Evolutionary conservation across 2,797 vertebrate genomes (phyloP).

Genomic region (Stomatorhinus walkeri): DNA sequence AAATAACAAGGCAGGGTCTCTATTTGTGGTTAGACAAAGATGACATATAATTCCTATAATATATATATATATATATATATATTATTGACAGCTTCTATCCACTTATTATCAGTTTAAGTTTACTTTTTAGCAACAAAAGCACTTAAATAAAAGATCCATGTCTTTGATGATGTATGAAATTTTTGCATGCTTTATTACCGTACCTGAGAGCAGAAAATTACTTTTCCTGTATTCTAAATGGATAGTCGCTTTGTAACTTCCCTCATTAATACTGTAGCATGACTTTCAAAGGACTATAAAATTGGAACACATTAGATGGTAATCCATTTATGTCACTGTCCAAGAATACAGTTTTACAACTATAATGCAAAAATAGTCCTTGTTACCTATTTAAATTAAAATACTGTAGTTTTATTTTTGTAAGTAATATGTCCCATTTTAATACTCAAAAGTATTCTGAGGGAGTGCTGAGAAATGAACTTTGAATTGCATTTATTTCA

Average conservation of each 20-base stretch:
- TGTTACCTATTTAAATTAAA: neutral
- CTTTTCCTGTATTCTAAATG: neutral
- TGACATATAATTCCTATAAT: neutral
- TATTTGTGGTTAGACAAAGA: neutral
- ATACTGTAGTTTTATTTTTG: neutral
- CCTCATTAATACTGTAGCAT: neutral
- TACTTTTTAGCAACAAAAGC: neutral
- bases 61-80: neutral
- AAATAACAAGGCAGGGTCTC: neutral
- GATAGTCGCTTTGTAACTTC: neutral
- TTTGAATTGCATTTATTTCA: conserved; percentile 11
- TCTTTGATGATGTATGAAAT: neutral
- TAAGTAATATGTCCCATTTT: neutral
- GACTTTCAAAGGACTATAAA: conserved; percentile 8
- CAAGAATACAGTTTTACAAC: conserved; percentile 1
- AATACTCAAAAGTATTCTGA: neutral
- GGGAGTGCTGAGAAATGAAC: neutral
- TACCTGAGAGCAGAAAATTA: neutral
- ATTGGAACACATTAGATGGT: neutral
- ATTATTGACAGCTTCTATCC: neutral
- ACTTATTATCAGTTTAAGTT: neutral
- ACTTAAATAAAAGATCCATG: neutral
- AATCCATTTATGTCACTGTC: conserved; percentile 5
- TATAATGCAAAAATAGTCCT: neutral
- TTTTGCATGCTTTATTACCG: neutral